These are phyloP conservation scores for Girardinichthys multiradiatus DNA, from an alignment of 2,113 vertebrate genomes.

Conservation along the genomic window DNA sequence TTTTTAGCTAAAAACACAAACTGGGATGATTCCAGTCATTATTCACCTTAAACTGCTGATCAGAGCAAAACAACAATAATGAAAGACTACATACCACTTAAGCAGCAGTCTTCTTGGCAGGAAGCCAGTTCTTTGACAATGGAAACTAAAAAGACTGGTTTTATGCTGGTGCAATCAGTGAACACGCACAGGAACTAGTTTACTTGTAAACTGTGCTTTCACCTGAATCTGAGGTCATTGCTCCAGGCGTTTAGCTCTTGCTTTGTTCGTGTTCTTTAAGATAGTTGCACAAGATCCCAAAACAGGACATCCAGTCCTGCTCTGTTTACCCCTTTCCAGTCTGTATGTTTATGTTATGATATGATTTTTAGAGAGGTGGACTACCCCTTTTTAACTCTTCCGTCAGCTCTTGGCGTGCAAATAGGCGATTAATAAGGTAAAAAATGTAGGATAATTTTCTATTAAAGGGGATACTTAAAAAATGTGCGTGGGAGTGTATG, in stretches of 20 bases:
- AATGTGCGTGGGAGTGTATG: too few relatives aligned
- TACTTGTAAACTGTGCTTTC: not conserved
- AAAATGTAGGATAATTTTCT: too few relatives aligned
- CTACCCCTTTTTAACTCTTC: too few relatives aligned
- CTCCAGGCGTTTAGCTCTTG: too few relatives aligned
- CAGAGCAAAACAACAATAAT: not conserved
- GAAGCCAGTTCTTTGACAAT: not conserved
- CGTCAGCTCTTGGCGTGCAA: too few relatives aligned
- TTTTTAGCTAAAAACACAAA: too few relatives aligned
- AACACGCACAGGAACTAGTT: not conserved
- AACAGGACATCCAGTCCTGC: not conserved
- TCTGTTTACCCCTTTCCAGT: not conserved
- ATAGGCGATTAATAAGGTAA: not conserved
- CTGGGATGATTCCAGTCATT: not conserved
- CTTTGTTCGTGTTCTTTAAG: not conserved
- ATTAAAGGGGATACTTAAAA: too few relatives aligned
- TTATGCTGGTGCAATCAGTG: not conserved
- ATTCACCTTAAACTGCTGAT: not conserved
- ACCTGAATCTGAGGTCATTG: not conserved
- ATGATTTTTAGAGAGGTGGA: not conserved
- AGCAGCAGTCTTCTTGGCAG: not conserved
- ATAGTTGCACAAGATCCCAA: not conserved
- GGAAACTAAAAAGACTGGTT: not conserved
- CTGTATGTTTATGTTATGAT: not conserved
- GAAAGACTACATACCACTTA: not conserved